phyloP scores from a whole-genome alignment of 2,888 invertebrate species.

The Ditylenchus weischeri region DNA sequence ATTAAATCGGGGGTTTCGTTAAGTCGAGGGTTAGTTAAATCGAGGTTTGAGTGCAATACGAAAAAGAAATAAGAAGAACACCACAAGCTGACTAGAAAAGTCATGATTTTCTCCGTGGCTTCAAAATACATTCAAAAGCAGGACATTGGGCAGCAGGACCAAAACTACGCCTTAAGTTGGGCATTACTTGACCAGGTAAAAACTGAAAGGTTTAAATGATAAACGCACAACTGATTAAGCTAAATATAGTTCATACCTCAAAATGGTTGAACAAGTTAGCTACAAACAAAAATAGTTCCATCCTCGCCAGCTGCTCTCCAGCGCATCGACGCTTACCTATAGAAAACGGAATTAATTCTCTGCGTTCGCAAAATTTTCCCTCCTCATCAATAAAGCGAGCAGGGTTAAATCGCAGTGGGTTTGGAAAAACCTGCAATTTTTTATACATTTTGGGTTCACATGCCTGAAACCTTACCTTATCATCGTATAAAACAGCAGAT shows the following conservation, averaged over 20 bases:
- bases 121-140: neutral
- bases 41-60: too few relatives aligned
- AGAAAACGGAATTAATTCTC: neutral
- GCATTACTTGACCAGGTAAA: neutral
- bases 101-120: neutral
- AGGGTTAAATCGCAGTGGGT: neutral
- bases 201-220: neutral
- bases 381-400: neutral
- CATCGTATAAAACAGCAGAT: conserved; percentile 24
- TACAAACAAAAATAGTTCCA: conserved; percentile 9
- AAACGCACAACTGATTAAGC: neutral
- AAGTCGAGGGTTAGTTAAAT: too few relatives aligned
- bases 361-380: neutral
- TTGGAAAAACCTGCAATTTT: neutral
- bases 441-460: too few relatives aligned
- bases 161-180: neutral
- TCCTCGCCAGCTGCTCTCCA: conserved; percentile 6
- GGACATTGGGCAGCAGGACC: conserved; percentile 12
- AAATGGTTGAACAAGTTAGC: conserved; percentile 5
- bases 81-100: too few relatives aligned
- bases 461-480: conserved; percentile 10
- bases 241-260: neutral
- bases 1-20: too few relatives aligned
- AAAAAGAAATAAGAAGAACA: too few relatives aligned
- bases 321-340: conserved; percentile 7